Percentiles rank a stretch among this genome's conserved stretches.
Conservation (phyloP, 2,797 vertebrate species). For the Gambusia yucatana region DNA sequence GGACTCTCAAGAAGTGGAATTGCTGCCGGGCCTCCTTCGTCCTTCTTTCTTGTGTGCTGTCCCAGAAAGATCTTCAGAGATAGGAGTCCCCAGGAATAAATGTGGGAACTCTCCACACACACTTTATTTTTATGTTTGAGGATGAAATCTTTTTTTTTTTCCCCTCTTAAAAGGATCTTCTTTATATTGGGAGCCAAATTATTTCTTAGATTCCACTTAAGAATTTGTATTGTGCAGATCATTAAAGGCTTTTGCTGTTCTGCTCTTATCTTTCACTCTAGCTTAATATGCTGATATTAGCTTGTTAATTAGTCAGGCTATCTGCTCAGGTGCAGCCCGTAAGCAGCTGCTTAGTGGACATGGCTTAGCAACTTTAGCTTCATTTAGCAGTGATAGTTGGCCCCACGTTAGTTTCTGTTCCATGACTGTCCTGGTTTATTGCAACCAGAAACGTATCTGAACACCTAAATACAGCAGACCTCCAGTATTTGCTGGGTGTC, state of each 20-base stretch:
- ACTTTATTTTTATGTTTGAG: neutral
- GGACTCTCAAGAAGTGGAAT: neutral
- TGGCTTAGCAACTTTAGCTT: neutral
- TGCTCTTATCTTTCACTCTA: neutral
- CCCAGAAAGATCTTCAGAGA: neutral
- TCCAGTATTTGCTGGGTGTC: no score
- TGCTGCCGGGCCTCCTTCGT: neutral
- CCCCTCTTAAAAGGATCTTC: neutral
- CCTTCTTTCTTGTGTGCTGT: neutral
- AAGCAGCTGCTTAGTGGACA: neutral
- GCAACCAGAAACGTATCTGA: neutral
- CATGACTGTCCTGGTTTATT: neutral
- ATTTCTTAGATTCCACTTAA: neutral
- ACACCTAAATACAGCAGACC: no score
- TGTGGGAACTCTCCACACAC: neutral
- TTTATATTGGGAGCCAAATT: neutral
- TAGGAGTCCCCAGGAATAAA: neutral
- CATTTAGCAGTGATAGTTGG: neutral
- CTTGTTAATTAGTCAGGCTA: no score
- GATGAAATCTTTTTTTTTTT: neutral
- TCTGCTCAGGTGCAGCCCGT: no score
- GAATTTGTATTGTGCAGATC: neutral
- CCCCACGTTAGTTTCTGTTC: neutral
- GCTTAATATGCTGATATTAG: no score
- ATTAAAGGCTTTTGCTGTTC: neutral